These are phyloP conservation scores for Eupsilia transversa DNA, from an alignment of 2,888 invertebrate species.

Conservation along the genomic window DNA sequence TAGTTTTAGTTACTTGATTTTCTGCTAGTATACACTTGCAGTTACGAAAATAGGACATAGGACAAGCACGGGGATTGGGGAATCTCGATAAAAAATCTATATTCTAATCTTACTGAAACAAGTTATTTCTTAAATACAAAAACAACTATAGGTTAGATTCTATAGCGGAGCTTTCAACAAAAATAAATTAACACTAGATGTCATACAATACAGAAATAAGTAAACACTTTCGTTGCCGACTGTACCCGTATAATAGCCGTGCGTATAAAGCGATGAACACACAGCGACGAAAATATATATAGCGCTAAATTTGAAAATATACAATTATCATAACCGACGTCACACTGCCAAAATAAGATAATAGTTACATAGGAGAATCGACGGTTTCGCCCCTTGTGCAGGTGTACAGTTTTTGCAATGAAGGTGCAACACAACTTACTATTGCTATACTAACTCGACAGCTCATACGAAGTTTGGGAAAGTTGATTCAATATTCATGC, in stretches of 20 bases:
- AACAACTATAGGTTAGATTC: neutral
- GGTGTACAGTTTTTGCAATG: neutral
- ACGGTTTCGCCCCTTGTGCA: neutral
- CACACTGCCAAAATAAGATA: neutral
- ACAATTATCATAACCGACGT: neutral
- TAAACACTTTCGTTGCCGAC: conserved; percentile 1
- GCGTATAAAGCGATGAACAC: conserved; percentile 4
- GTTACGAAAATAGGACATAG: neutral
- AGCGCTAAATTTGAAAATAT: neutral
- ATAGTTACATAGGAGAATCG: too few relatives aligned
- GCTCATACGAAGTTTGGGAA: neutral
- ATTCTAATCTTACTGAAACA: neutral
- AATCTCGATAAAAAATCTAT: neutral
- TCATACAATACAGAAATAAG: neutral
- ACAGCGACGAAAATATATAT: neutral
- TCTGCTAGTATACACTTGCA: neutral
- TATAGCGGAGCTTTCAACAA: neutral
- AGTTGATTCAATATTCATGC: neutral
- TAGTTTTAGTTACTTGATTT: conserved; percentile 1
- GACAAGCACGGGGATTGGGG: neutral
- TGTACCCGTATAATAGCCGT: conserved; percentile 29
- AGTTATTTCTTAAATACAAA: too few relatives aligned
- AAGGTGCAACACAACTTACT: neutral
- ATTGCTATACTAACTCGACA: neutral
- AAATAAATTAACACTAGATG: neutral